phyloP scores from a whole-genome alignment of 2,888 invertebrate genomes.

The Epinotia brunnichana region DNA sequence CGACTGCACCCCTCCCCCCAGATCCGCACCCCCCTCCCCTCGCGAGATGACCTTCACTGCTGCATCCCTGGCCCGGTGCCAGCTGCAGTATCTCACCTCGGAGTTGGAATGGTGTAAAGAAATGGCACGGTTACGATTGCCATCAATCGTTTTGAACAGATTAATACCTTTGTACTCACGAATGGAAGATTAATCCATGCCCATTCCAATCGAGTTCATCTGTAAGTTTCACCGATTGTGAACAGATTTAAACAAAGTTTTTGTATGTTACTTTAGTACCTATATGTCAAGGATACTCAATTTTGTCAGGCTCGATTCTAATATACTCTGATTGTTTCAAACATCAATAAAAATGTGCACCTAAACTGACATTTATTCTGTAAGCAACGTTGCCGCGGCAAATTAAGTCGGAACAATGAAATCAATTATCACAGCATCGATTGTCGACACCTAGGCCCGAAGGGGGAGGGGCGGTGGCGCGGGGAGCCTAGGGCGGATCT shows the following conservation, averaged over 20 bases:
- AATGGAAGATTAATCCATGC: neutral
- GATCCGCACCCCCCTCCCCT: slow-evolving; percentile 46
- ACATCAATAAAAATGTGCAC: slow-evolving; percentile 2
- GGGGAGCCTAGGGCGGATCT: slow-evolving; percentile 53
- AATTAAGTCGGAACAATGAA: slow-evolving; percentile 27
- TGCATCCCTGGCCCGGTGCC: slow-evolving; percentile 77
- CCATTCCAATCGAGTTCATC: neutral
- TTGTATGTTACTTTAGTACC: neutral
- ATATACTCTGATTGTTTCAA: neutral
- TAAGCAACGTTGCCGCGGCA: neutral
- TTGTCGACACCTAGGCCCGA: slow-evolving; percentile 54
- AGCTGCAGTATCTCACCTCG: slow-evolving; percentile 58
- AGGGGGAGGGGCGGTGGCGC: slow-evolving; percentile 50
- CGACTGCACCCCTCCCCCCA: slow-evolving; percentile 55
- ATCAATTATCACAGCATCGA: slow-evolving; percentile 38
- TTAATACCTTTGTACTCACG: neutral
- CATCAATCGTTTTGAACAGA: slow-evolving; percentile 4
- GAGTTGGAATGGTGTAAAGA: slow-evolving; percentile 24
- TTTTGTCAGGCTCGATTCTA: neutral
- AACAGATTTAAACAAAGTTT: neutral
- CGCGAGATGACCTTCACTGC: slow-evolving; percentile 64
- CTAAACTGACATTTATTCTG: neutral
- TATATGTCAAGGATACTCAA: neutral
- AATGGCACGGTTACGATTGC: slow-evolving; percentile 10
- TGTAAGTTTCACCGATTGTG: neutral